Evolutionary conservation across 2,888 invertebrate species (phyloP), one percentile per base, ranked within the genome.

Genomic region (Drosophila kanekoi): DNA sequence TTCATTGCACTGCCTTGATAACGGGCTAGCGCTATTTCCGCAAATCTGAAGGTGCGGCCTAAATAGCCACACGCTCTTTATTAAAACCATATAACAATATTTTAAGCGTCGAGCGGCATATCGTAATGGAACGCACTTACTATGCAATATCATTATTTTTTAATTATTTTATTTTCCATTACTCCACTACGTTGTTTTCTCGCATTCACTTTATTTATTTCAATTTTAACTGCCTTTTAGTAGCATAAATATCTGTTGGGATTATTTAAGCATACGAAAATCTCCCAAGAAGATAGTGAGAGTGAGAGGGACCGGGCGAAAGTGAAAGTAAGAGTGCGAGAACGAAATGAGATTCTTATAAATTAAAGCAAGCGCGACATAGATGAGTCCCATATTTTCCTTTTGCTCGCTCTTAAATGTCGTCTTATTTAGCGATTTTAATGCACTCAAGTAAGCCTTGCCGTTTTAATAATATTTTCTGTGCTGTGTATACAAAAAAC

Each of bases 1-100:
- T 83, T 88, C 87, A 76, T 88, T 88, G 81, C 83, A 63, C 81
- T 40, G 52, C 41, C 56, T 38, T 57, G 60, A 79, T 67, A 82
- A 82, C 45, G 49, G 62, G 53, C 13, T 20, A 40, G n/a, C 11
- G 35, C 32, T 20, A 35, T 51, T 75, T 76, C 76, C 73, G 73
- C 52, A 69, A 43, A 33, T 16, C 3, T 32, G n/a, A 49, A 65
- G 66, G 56, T 51, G 56, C n/a, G 63, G 62, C 40, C 45, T 4
- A 44, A 44, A 63, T 41, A 60, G 57, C 41, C 13, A 56, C 32
- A 35, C 32, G 44, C 53, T 44, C 20, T 59, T 40, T 37, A 14
- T 47, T 44, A 23, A 2, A 5, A 43, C 18, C 16, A 18, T 43
- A n/a, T 23, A 10, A 14, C 1, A 33, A 33, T 18, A n/a, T 13